Evolutionary conservation across 2,113 vertebrate genomes (phyloP).

Genomic region (Zonotrichia leucophrys): DNA sequence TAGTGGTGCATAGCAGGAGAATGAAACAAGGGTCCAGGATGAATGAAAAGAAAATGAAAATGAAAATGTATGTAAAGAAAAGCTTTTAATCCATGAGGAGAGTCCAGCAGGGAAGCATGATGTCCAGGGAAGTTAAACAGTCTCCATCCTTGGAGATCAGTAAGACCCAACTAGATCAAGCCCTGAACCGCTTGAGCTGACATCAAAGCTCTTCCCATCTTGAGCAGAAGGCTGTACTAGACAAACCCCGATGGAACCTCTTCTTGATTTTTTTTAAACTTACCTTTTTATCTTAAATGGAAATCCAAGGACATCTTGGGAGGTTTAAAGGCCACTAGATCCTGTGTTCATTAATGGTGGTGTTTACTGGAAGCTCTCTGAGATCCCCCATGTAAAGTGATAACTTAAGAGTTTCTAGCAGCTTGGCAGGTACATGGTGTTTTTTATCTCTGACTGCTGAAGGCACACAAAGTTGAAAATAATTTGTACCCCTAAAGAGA

Average conservation of each 20-base stretch:
- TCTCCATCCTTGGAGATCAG: background rate
- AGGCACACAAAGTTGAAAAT: background rate
- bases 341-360: background rate
- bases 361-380: background rate
- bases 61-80: background rate
- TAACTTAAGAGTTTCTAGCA: background rate
- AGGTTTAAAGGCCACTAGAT: background rate
- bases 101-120: background rate
- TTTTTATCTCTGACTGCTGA: background rate
- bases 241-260: accelerated
- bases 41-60: background rate
- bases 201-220: background rate
- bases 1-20: background rate
- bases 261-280: background rate
- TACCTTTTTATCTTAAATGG: background rate
- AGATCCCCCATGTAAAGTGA: background rate
- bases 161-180: background rate
- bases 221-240: background rate
- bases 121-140: background rate
- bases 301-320: background rate
- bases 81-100: background rate
- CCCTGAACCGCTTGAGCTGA: background rate
- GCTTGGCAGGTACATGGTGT: background rate
- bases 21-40: background rate
- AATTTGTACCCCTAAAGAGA: background rate